phyloP scores from a whole-genome alignment of 2,888 invertebrate genomes.

The Abrostola triplasia region DNA sequence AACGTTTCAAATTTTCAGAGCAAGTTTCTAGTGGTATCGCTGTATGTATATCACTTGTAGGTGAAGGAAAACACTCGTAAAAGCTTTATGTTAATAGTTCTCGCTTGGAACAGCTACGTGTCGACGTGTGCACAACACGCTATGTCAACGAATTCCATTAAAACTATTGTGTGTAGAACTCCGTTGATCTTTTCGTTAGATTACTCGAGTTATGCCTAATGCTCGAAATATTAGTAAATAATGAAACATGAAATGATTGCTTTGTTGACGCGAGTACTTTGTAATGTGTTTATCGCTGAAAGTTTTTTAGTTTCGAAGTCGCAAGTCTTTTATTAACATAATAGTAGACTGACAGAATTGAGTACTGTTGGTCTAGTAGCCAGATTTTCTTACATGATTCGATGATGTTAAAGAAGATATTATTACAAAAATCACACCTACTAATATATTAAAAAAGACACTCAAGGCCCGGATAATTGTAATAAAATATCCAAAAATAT shows the following conservation, averaged over 20 bases:
- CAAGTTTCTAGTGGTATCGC: neutral
- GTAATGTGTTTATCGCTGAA: too few species aligned
- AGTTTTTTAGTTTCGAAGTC: too few species aligned
- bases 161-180: conserved; percentile 21
- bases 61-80: conserved; percentile 30
- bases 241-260: too few species aligned
- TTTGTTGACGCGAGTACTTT: too few species aligned
- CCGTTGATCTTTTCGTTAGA: conserved; percentile 18
- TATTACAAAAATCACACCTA: neutral
- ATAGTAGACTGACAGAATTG: too few species aligned
- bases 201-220: neutral
- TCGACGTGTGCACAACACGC: conserved; percentile 14
- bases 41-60: conserved; percentile 20
- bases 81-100: conserved; percentile 32
- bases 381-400: too few species aligned
- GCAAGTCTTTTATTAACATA: too few species aligned
- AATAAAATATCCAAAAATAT: conserved; percentile 40
- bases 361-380: too few species aligned
- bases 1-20: too few species aligned
- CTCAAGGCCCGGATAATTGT: conserved; percentile 13
- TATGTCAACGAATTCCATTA: conserved; percentile 20
- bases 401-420: neutral
- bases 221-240: too few species aligned
- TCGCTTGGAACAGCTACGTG: conserved; percentile 17
- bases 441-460: conserved; percentile 17